Conservation (phyloP, 2,888 invertebrate species). For the Invenusta paracnida region DNA sequence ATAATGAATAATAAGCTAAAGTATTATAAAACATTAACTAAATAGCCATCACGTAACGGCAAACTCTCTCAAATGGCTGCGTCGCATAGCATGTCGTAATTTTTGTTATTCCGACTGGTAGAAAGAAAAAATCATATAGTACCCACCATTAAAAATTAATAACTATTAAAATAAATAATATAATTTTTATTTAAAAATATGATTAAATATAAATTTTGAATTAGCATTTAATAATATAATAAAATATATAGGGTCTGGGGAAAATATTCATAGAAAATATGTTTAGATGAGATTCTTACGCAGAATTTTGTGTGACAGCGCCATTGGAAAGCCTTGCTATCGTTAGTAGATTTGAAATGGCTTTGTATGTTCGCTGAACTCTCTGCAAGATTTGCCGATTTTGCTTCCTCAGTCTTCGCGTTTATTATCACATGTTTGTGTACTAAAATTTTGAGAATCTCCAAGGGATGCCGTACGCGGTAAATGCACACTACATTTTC, state of each 20-base stretch:
- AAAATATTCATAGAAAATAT: background rate
- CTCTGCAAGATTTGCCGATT: background rate
- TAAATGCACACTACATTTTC: background rate
- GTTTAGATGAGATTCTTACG: background rate
- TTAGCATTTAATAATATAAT: background rate
- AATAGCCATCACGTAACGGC: background rate
- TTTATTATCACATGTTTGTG: conserved; percentile 20
- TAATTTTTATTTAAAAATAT: background rate
- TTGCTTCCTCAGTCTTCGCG: conserved; percentile 6
- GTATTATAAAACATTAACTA: background rate
- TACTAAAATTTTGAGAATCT: conserved; percentile 19
- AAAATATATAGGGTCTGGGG: conserved; percentile 21
- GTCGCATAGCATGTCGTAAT: conserved; percentile 19
- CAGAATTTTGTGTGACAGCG: background rate
- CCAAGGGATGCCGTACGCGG: background rate
- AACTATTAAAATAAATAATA: background rate
- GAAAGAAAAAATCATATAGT: background rate
- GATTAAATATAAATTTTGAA: background rate
- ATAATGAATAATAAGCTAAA: background rate
- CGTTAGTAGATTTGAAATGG: conserved; percentile 31
- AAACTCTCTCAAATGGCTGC: conserved; percentile 23
- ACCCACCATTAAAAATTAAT: background rate
- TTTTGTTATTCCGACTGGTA: conserved; percentile 28
- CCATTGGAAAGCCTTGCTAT: background rate
- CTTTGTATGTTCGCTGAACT: conserved; percentile 23